A percentile compares a stretch with the other conserved stretches of the same genome.
phyloP scores from a whole-genome alignment of 1,140 invertebrate species.

The Propsilocerus akamusi region DNA sequence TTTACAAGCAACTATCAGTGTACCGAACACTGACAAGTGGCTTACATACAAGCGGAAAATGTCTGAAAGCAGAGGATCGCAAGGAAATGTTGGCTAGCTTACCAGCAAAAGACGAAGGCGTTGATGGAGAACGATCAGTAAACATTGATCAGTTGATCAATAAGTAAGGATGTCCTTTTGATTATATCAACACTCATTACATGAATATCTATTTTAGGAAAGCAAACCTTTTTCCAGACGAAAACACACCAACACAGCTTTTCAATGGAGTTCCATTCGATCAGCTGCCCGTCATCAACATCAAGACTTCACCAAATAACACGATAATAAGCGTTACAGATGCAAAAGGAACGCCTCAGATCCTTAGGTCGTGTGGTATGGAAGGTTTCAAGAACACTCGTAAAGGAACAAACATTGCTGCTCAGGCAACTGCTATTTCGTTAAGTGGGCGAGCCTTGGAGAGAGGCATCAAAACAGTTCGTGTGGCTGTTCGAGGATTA shows the following conservation, averaged over 20 bases:
- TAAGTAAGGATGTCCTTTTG: slow-evolving; percentile 13
- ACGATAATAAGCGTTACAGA: slow-evolving; percentile 63
- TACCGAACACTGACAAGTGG: background rate
- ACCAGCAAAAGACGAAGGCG: slow-evolving; percentile 42
- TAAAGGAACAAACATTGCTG: slow-evolving; percentile 91
- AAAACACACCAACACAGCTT: slow-evolving; percentile 45
- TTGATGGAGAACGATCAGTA: slow-evolving; percentile 37
- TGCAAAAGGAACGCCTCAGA: slow-evolving; percentile 37
- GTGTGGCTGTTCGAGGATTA: slow-evolving; percentile 58
- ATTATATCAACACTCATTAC: slow-evolving; percentile 2
- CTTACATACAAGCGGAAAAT: slow-evolving; percentile 21
- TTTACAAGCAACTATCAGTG: too few species aligned
- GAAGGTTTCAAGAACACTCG: slow-evolving; percentile 90
- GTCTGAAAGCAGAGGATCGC: slow-evolving; percentile 31
- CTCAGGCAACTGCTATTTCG: slow-evolving; percentile 74
- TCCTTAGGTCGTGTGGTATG: slow-evolving; percentile 55
- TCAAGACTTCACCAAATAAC: slow-evolving; percentile 69
- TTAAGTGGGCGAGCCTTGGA: slow-evolving; percentile 52
- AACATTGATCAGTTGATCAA: slow-evolving; percentile 33
- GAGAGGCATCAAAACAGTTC: slow-evolving; percentile 48
- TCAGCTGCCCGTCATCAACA: slow-evolving; percentile 63
- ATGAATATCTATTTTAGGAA: slow-evolving; percentile 31
- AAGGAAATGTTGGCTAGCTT: slow-evolving; percentile 32
- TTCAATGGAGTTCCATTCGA: slow-evolving; percentile 62
- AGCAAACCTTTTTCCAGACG: slow-evolving; percentile 50